Conservation (phyloP, 2,113 vertebrate genomes). For the Tragelaphus strepsiceros region DNA sequence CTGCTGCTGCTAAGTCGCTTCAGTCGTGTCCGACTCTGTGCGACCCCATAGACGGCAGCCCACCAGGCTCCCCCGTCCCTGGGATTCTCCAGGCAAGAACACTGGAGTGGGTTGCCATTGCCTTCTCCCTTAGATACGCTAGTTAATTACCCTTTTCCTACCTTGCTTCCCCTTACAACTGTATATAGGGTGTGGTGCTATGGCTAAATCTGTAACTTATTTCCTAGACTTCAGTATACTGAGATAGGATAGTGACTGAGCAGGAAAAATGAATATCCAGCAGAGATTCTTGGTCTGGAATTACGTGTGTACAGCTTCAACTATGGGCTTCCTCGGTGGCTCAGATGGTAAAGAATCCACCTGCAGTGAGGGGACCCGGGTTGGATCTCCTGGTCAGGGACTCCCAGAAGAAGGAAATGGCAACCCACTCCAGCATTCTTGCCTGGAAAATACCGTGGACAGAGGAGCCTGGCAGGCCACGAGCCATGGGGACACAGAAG, state of each 20-base stretch:
- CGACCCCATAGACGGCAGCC: too few relatives aligned
- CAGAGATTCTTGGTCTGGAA: not conserved
- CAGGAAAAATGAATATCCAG: not conserved
- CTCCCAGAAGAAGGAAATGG: not conserved
- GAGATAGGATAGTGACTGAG: not conserved
- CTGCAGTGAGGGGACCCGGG: not conserved
- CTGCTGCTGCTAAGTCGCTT: too few relatives aligned
- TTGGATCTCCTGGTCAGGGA: not conserved
- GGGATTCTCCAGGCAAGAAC: too few relatives aligned
- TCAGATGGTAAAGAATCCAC: not conserved
- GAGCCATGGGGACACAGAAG: not conserved
- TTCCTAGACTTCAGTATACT: not conserved
- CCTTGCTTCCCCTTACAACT: not conserved
- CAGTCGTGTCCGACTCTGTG: too few relatives aligned
- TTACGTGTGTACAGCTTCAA: not conserved
- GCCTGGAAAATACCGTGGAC: accelerated
- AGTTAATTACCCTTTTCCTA: not conserved
- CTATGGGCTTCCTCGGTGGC: not conserved
- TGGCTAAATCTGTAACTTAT: not conserved
- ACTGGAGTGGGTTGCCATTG: too few relatives aligned
- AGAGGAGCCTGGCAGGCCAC: not conserved
- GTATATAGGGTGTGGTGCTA: not conserved
- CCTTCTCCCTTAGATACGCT: not conserved
- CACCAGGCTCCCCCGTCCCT: too few relatives aligned
- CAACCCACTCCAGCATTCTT: not conserved